Conservation (phyloP, 2,888 invertebrate genomes). For the Phalangium opilio region DNA sequence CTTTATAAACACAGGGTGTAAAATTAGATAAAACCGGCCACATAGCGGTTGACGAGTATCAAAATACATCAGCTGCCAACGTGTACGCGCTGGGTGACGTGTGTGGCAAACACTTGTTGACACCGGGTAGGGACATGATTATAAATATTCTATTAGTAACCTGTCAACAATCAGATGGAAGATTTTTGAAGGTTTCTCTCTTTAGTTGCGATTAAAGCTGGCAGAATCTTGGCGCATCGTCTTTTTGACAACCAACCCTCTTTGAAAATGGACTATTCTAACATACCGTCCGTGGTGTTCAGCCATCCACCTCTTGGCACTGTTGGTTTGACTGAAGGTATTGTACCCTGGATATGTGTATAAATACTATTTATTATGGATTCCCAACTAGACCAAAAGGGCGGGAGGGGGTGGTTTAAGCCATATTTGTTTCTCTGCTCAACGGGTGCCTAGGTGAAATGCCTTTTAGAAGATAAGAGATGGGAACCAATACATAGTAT, state of each 20-base stretch:
- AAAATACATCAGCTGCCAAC: constrained; percentile 33
- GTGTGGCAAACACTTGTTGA: constrained; percentile 36
- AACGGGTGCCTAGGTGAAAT: too few species aligned
- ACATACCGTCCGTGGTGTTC: constrained; percentile 40
- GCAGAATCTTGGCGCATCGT: constrained; percentile 35
- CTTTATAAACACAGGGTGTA: constrained; percentile 19
- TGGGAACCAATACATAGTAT: too few species aligned
- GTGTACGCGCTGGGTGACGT: constrained; percentile 39
- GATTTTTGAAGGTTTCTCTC: not conserved
- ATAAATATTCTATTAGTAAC: too few species aligned
- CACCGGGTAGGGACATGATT: constrained; percentile 30
- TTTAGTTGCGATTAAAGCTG: constrained; percentile 41
- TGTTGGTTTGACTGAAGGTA: constrained; percentile 35
- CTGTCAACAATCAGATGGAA: too few species aligned
- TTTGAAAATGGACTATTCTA: constrained; percentile 33
- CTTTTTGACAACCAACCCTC: constrained; percentile 35
- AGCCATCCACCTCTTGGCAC: constrained; percentile 39
- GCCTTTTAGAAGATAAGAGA: too few species aligned
- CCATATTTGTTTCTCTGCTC: too few species aligned
- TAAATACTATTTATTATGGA: too few species aligned
- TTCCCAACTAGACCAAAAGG: too few species aligned
- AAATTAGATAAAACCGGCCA: constrained; percentile 30
- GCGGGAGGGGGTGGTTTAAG: too few species aligned
- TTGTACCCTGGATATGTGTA: too few species aligned
- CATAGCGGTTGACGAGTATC: constrained; percentile 38